These are phyloP conservation scores for Parotocinclus haroldoi DNA, from an alignment of 2,797 vertebrate species.

Conservation along the genomic window DNA sequence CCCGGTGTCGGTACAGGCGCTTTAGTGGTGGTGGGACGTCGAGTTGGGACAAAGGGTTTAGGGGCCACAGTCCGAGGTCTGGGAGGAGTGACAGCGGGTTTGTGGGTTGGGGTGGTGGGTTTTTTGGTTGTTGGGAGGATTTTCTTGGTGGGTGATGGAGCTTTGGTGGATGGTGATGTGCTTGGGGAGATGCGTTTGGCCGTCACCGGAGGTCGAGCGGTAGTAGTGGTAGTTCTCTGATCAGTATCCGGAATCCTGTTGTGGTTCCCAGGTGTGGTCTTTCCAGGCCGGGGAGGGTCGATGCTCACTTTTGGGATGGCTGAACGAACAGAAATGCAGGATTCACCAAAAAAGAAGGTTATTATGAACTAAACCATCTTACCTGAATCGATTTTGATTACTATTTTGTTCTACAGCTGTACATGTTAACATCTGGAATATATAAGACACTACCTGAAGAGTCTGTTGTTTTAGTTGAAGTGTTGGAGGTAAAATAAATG, in stretches of 20 bases:
- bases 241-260: constrained; percentile 76
- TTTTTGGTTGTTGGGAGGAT: constrained; percentile 57
- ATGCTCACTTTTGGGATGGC: constrained; percentile 80
- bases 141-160: constrained; percentile 50
- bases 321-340: constrained; percentile 59
- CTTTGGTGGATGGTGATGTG: constrained; percentile 49
- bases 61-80: constrained; percentile 47
- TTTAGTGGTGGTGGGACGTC: constrained; percentile 44
- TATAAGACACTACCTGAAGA: too few relatives aligned
- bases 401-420: too few relatives aligned
- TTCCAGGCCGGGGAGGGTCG: constrained; percentile 73
- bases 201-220: constrained; percentile 59
- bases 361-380: too few relatives aligned
- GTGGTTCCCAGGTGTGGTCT: constrained; percentile 67
- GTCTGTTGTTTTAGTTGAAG: too few relatives aligned
- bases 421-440: too few relatives aligned
- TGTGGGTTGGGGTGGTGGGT: constrained; percentile 58
- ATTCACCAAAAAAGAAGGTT: constrained; percentile 40
- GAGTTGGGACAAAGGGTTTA: constrained; percentile 54
- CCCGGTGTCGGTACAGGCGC: constrained; percentile 28
- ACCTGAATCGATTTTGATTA: too few relatives aligned
- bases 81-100: constrained; percentile 8
- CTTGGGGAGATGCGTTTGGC: constrained; percentile 50
- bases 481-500: too few relatives aligned
- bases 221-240: constrained; percentile 68